Conservation (phyloP, 2,888 invertebrate genomes). For the Eristalis pertinax region DNA sequence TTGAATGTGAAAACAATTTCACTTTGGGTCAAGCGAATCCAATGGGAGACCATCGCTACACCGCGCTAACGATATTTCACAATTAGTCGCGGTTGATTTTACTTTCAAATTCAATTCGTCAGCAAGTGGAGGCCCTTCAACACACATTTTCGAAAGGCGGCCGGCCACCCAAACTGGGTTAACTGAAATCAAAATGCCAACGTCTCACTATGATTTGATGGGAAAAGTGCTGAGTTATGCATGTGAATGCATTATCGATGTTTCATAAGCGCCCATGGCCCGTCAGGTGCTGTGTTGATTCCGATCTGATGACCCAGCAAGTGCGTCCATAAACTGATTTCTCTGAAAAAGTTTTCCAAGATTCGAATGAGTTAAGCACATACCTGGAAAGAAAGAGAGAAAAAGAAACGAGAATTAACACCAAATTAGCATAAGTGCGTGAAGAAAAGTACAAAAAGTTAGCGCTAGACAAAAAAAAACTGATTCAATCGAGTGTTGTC, state of each 20-base stretch:
- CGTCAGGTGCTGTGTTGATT: background rate
- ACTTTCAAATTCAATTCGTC: slow-evolving; percentile 15
- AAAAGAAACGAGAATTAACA: slow-evolving; percentile 33
- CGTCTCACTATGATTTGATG: background rate
- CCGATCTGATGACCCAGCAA: background rate
- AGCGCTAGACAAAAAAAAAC: background rate
- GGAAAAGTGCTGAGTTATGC: background rate
- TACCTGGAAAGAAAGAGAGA: slow-evolving; percentile 57
- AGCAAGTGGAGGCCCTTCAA: background rate
- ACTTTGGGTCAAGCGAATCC: slow-evolving; percentile 12
- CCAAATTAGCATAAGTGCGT: slow-evolving; percentile 27
- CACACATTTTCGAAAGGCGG: background rate
- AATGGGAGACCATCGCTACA: background rate
- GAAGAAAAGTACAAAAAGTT: background rate
- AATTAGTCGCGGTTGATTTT: background rate
- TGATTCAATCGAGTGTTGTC: slow-evolving; percentile 16
- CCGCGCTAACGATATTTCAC: slow-evolving; percentile 29
- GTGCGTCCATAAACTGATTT: background rate
- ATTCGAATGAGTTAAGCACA: slow-evolving; percentile 18
- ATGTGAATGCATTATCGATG: background rate
- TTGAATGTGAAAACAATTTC: slow-evolving; percentile 53
- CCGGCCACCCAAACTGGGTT: slow-evolving; percentile 10
- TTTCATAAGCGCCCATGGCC: slow-evolving; percentile 3
- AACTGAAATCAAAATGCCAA: slow-evolving; percentile 28
- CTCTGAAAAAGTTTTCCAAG: slow-evolving; percentile 6